Evolutionary conservation across 2,797 vertebrate genomes (phyloP), one percentile per base, ranked within the genome.

Genomic region (Huso huso): DNA sequence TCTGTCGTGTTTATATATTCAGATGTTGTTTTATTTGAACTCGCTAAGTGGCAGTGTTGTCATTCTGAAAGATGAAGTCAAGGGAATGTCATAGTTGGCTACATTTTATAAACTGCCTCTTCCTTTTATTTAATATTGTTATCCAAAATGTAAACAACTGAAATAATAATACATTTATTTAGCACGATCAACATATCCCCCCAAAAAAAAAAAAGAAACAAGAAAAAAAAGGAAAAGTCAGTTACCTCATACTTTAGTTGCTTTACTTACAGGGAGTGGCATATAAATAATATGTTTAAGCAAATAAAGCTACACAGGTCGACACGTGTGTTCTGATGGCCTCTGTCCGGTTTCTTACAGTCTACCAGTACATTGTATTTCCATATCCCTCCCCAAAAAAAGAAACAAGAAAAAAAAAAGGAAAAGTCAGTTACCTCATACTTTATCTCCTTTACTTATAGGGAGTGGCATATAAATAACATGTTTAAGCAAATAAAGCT

Each of bases 261-360:
- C 67, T 70, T 59, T 69, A 70, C 69, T 67, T 67, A 75, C 69
- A 75, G 79, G 79, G 76, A 81, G 81, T 82, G 77, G 77, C 79
- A 67, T 67, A 69, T n/a, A 71, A 68, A 37, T 37, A 37, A 18
- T 1, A 37, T 37, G 23, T 71, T 75, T 73, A 71, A 70, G 71
- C 69, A 73, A 78, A 73, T 70, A 71, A 76, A 77, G 75, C 61
- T 70, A 64, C 15, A 18, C 15, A 18, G 15, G 15, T 18, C 15
- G 15, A 37, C 23, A 37, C 55, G 18, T 48, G 10, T 37, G 51
- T 60, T 52, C 59, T 59, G 23, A 37, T 37, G 2, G 23, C 7
- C 37, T 67, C 68, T 59, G 66, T 63, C 57, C 9, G 61, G 15
- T 68, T 70, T 75, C 65, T 18, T 59, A 53, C 64, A 68, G 68